Conservation (phyloP, 2,888 invertebrate genomes). For the Orchesellides sinensis region DNA sequence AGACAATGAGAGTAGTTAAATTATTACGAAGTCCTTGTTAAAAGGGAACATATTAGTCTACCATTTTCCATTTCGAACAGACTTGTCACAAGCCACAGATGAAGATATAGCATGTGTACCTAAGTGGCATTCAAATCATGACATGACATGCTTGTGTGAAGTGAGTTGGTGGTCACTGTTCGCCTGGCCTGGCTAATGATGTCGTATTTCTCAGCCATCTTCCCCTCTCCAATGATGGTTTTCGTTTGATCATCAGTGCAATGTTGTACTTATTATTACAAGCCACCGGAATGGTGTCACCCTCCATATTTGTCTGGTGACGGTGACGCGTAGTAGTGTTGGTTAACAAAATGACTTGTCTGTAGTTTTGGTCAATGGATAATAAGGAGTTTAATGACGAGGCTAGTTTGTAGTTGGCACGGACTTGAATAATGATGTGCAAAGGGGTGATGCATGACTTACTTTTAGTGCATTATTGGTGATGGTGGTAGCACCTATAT, state of each 20-base stretch:
- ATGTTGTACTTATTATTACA: constrained; percentile 37
- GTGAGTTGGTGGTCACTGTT: constrained; percentile 58
- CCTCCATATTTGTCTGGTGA: constrained; percentile 57
- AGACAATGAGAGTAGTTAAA: neutral
- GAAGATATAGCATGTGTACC: neutral
- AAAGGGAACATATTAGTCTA: neutral
- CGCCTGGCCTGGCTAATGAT: constrained; percentile 19
- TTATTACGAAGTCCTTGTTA: too few species aligned
- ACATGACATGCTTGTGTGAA: constrained; percentile 12
- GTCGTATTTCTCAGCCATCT: neutral
- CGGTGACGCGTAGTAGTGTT: constrained; percentile 3
- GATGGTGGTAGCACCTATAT: neutral
- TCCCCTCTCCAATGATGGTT: constrained; percentile 3
- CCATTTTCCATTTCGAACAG: neutral
- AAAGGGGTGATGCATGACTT: constrained; percentile 42
- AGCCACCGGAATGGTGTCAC: constrained; percentile 59
- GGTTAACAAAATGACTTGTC: too few species aligned
- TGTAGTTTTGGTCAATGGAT: neutral
- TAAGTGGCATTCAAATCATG: neutral
- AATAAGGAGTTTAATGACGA: constrained; percentile 25
- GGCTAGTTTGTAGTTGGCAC: constrained; percentile 11
- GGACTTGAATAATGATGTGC: constrained; percentile 34
- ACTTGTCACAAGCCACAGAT: neutral
- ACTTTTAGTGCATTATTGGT: constrained; percentile 3
- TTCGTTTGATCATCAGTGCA: constrained; percentile 17